These are phyloP conservation scores for Cydia splendana DNA, from an alignment of 1,140 invertebrate genomes.

Conservation along the genomic window DNA sequence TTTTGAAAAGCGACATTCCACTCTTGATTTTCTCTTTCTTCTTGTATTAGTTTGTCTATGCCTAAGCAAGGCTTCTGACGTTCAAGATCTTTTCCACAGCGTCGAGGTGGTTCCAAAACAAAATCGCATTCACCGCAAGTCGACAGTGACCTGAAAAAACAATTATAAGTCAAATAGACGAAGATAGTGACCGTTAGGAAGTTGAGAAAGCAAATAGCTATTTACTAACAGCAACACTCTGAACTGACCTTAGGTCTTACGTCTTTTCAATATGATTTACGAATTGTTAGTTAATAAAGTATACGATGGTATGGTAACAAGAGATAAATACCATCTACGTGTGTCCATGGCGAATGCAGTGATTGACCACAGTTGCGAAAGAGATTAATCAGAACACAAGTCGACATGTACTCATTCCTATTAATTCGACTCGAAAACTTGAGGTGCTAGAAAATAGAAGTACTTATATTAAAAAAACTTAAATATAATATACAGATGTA, in stretches of 20 bases:
- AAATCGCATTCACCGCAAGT: slow-evolving; percentile 4
- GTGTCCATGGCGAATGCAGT: neutral
- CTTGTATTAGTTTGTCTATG: neutral
- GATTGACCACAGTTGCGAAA: neutral
- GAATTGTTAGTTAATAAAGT: too few relatives aligned
- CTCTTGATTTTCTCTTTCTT: neutral
- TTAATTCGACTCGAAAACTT: neutral
- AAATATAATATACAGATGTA: too few relatives aligned
- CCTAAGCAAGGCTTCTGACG: slow-evolving; percentile 1
- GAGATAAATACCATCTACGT: neutral
- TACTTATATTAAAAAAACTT: too few relatives aligned
- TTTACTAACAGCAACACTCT: too few relatives aligned
- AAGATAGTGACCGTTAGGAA: neutral
- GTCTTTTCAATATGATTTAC: too few relatives aligned
- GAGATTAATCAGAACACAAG: neutral
- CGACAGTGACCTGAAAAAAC: slow-evolving; percentile 5
- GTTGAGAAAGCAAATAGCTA: neutral
- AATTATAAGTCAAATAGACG: neutral
- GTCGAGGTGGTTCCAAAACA: slow-evolving; percentile 7
- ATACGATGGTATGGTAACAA: neutral
- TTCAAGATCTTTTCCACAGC: neutral
- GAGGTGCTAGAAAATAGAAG: too few relatives aligned
- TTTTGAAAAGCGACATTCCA: slow-evolving; percentile 7
- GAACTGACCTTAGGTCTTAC: too few relatives aligned
- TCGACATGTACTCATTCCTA: too few relatives aligned